Conservation (phyloP, 2,797 vertebrate species). For the Jordanella pulchra region DNA sequence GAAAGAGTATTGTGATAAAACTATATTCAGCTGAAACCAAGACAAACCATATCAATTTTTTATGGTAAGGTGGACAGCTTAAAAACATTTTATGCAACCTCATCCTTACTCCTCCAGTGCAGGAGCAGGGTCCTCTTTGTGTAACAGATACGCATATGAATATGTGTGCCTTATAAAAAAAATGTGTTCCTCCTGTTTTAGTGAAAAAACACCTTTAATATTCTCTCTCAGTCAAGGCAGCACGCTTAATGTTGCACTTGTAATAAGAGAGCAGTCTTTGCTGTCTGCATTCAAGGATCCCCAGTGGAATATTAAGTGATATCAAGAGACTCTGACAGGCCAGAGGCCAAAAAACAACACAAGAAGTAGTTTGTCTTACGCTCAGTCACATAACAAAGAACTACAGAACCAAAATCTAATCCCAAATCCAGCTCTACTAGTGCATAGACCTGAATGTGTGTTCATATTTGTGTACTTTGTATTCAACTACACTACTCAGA, state of each 20-base stretch:
- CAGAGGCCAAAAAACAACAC: constrained; percentile 51
- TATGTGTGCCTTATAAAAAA: not conserved
- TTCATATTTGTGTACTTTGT: not conserved
- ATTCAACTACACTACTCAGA: not conserved
- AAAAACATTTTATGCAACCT: too few species aligned
- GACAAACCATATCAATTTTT: not conserved
- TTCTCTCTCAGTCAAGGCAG: constrained; percentile 17
- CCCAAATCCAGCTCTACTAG: constrained; percentile 26
- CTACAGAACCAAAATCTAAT: constrained; percentile 33
- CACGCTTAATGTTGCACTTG: constrained; percentile 18
- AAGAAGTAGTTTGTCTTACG: constrained; percentile 53
- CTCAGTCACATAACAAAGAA: constrained; percentile 35
- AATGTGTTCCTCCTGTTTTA: not conserved
- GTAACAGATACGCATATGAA: not conserved
- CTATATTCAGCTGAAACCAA: too few species aligned
- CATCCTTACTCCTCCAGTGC: not conserved
- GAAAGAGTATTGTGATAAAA: not conserved
- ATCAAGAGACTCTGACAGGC: constrained; percentile 39
- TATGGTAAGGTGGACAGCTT: too few species aligned
- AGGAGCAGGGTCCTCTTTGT: not conserved
- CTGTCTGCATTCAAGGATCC: constrained; percentile 39
- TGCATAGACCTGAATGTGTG: constrained; percentile 16
- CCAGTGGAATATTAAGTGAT: constrained; percentile 61
- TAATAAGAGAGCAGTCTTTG: constrained; percentile 32
- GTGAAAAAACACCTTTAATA: not conserved